Evolutionary conservation across 2,888 invertebrate species (phyloP), one percentile per base, ranked within the genome.

Genomic region (Pilophorus perplexus): DNA sequence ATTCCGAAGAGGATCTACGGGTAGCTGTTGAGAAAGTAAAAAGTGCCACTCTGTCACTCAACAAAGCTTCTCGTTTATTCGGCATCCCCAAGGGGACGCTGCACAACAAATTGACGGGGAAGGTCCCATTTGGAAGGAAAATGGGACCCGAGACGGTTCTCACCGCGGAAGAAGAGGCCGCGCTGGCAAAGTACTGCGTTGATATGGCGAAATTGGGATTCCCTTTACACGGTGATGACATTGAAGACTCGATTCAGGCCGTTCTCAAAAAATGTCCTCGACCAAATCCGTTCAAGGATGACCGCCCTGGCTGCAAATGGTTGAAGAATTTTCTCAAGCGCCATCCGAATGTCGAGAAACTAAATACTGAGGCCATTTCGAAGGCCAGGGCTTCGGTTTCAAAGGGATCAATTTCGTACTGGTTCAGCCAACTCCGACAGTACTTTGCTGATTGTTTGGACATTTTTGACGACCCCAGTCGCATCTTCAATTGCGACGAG

Each of bases 41-140:
- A 22, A 33, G 2, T 10, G 60, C 44, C 5, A 23, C 25, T 6
- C 28, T 60, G 6, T 55, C 55, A 1, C 8, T 55, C 37, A 38
- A 55, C 38, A 25, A 22, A 18, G 60, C 60, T 2, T 18, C 60
- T 27, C 6, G 16, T 3, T 6, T 33, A 8, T 22, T 44, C 16
- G 60, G 42, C 2, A 28, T 60, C 14, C 60, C 60, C 10, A 60
- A 60, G 14, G 60, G 60, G 14, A 60, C 60, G 3, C n/a, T 60
- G 18, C 22, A 6, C 37, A 55, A 55, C 55, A 55, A 55, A 12
- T 20, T 55, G 20, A 33, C 4, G 2, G 37, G 37, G 3, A 55
- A 55, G 20, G 55, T 55, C 6, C 55, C 55, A 6, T 3, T 55
- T 5, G 16, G 6, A 55, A 55, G 37, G n/a, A 55, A 55, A 18